Evolutionary conservation across 2,888 invertebrate genomes (phyloP).

Genomic region (Onthophagus sagittarius): DNA sequence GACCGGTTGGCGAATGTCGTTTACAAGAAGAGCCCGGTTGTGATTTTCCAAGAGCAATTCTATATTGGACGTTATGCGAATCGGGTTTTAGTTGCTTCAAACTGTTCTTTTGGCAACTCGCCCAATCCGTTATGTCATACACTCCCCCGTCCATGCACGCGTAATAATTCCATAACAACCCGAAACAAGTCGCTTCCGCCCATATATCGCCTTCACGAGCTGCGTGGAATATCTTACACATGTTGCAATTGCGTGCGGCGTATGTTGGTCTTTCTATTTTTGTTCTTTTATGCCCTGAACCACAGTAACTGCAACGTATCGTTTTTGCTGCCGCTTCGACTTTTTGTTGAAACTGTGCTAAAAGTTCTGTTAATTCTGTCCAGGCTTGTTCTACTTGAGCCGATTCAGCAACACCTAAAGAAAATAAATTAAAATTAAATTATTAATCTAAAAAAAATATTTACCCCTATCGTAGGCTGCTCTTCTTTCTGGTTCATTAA

Average conservation of each 20-base stretch:
- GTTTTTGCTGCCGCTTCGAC: constrained; percentile 93
- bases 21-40: constrained; percentile 45
- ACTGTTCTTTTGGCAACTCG: constrained; percentile 82
- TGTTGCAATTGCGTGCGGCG: constrained; percentile 86
- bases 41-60: constrained; percentile 74
- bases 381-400: constrained; percentile 82
- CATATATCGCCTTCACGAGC: constrained; percentile 95
- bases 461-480: constrained; percentile 47
- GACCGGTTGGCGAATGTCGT: constrained; percentile 29
- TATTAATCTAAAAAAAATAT: constrained; percentile 1
- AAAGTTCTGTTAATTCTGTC: constrained; percentile 78
- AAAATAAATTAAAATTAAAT: not conserved
- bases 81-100: constrained; percentile 82
- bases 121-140: constrained; percentile 97
- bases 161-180: constrained; percentile 90
- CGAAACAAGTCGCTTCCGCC: constrained; percentile 86
- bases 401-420: constrained; percentile 59
- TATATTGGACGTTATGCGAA: constrained; percentile 86
- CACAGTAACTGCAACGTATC: constrained; percentile 92
- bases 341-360: constrained; percentile 87
- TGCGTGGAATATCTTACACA: constrained; percentile 85
- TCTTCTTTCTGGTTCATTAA: constrained; percentile 77
- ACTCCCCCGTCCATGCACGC: constrained; percentile 95
- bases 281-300: constrained; percentile 82
- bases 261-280: constrained; percentile 84